A percentile compares a stretch with the other conserved stretches of the same genome.
Conservation (phyloP, 2,113 vertebrate genomes). For the Toxostoma redivivum region DNA sequence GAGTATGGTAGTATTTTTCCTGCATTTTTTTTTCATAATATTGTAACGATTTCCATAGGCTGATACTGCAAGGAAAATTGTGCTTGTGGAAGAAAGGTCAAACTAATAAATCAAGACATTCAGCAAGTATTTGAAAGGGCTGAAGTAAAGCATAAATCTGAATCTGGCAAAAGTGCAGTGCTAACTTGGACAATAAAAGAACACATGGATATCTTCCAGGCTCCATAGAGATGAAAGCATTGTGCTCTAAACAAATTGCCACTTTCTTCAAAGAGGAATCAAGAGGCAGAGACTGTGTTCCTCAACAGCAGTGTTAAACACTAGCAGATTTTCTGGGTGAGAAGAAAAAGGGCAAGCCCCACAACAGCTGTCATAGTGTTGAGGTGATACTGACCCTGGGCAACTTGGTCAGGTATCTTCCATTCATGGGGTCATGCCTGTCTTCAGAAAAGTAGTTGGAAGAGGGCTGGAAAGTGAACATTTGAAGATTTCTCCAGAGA, state of each 20-base stretch:
- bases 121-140: not conserved
- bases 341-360: not conserved
- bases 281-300: not conserved
- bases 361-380: not conserved
- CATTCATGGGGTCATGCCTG: not conserved
- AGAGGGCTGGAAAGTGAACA: not conserved
- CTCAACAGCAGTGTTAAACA: not conserved
- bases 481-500: not conserved
- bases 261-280: not conserved
- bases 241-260: not conserved
- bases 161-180: not conserved
- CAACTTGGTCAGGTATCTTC: not conserved
- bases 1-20: not conserved
- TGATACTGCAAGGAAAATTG: not conserved
- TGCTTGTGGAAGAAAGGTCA: not conserved
- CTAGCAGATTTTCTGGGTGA: not conserved
- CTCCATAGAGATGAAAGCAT: not conserved
- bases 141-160: not conserved
- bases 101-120: not conserved
- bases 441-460: not conserved
- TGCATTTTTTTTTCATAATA: not conserved
- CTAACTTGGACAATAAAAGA: not conserved
- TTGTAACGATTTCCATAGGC: not conserved
- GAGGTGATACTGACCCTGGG: not conserved
- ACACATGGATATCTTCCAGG: not conserved